Base-by-base conservation (phyloP, 2,113 vertebrate species). In the Nerophis lumbriciformis region DNA sequence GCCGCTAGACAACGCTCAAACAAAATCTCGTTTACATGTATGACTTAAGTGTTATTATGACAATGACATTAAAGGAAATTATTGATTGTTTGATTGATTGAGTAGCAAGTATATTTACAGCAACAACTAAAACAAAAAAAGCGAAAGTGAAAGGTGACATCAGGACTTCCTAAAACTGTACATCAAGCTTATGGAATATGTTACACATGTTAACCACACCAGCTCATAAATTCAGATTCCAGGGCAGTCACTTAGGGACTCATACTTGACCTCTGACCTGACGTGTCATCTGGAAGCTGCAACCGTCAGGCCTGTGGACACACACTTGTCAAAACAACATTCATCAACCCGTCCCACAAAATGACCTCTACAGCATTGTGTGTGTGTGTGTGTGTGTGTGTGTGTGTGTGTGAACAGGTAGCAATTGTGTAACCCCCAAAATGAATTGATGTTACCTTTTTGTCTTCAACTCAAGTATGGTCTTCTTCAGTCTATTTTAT, bases 311-410 rank as follows among this genome's bases (percentile, higher is more conserved):
- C 63, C 71, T 66, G 68, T 62, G 70, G 86, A 80, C 64, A 66
- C 77, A 65, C 73, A 76, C 58, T 60, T 80, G 82, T 85, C 83
- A 79, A 83, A 85, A 77, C 77, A 85, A 70, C 82, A 85, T 87
- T 80, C 63, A 88, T 89, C 82, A 81, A 81, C 66, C 66, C 55
- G 60, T 61, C 45, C 60, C 56, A 47, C 62, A 35, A 48, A 62
- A 47, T 6, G 19, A 57, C 6, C 4, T 9, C 4, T 8, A 14
- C 9, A 13, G 21, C 11, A 53, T 12, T 7, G 1, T 35, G 28
- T 28, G 28, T 28, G 28, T 28, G 28, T 28, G 28, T 28, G 28
- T 28, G 28, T 28, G 2, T 28, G 28, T 28, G 28, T 28, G 28
- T 28, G 28, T 3, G 28, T 28, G 2, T 0, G 28, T 28, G 28